A percentile compares a stretch with the other conserved stretches of the same genome.
These are phyloP conservation scores for Diloba caeruleocephala DNA, from an alignment of 2,888 invertebrate genomes.

Conservation along the genomic window DNA sequence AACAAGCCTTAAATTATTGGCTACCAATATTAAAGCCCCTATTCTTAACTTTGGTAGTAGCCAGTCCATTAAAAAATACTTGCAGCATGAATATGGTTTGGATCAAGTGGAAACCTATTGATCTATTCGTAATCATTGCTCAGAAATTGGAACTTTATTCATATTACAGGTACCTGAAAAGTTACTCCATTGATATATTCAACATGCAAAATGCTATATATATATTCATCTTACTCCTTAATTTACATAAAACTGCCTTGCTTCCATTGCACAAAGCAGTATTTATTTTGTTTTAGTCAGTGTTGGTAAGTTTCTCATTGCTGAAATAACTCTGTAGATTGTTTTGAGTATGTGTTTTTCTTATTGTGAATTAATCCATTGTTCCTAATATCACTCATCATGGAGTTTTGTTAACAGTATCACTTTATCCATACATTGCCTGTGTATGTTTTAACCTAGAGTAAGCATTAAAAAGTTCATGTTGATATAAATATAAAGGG, in stretches of 20 bases:
- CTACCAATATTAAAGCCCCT: background rate
- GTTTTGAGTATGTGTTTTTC: slow-evolving; percentile 20
- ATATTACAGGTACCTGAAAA: slow-evolving; percentile 13
- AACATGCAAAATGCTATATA: slow-evolving; percentile 2
- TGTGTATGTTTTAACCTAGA: background rate
- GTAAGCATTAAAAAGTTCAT: too few relatives aligned
- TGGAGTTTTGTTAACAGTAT: background rate
- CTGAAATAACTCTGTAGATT: slow-evolving; percentile 15
- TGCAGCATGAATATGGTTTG: slow-evolving; percentile 9
- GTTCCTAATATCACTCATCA: background rate
- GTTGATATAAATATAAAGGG: too few relatives aligned
- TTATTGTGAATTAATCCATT: slow-evolving; percentile 28
- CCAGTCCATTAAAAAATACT: slow-evolving; percentile 8
- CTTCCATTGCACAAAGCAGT: slow-evolving; percentile 32
- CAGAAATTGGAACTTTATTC: slow-evolving; percentile 3
- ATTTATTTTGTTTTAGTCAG: slow-evolving; percentile 14
- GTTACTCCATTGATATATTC: background rate
- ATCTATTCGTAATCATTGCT: background rate
- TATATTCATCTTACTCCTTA: slow-evolving; percentile 4
- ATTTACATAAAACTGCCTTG: slow-evolving; percentile 24
- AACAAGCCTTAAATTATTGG: background rate
- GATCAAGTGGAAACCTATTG: background rate
- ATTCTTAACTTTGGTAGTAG: background rate
- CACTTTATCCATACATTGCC: background rate
- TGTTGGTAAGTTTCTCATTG: slow-evolving; percentile 15